phyloP scores from a whole-genome alignment of 1,140 invertebrate genomes.

The Augochlora pura region DNA sequence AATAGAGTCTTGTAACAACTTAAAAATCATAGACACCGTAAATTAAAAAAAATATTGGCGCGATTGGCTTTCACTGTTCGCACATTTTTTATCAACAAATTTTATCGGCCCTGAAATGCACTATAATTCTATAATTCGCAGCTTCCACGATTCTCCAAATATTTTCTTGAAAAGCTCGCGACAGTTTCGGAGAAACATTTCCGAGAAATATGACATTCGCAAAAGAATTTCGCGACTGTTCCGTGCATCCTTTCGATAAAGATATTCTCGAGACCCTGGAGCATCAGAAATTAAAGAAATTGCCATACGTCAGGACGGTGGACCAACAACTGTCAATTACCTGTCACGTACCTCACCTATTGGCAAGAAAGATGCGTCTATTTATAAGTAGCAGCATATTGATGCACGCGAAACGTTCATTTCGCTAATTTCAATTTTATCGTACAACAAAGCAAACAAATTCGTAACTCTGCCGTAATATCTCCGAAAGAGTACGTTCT shows the following conservation, averaged over 20 bases:
- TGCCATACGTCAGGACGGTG: constrained; percentile 6
- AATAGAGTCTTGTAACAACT: no score
- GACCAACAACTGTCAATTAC: constrained; percentile 37
- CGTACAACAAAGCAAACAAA: neutral
- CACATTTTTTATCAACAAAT: no score
- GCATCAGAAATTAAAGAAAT: neutral
- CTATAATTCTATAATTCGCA: no score
- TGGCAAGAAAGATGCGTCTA: constrained; percentile 19
- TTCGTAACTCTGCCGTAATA: no score
- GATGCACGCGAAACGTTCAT: neutral
- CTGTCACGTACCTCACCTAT: constrained; percentile 15
- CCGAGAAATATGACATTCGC: neutral
- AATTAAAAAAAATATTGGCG: no score
- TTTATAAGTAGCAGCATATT: constrained; percentile 4
- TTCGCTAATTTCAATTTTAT: no score
- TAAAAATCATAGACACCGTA: no score
- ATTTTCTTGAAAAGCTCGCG: neutral
- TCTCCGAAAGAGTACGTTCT: no score
- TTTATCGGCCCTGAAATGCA: no score
- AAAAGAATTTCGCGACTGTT: neutral
- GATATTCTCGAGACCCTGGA: neutral
- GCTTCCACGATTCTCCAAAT: no score
- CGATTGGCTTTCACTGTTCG: no score
- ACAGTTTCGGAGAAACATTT: neutral
- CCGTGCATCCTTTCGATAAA: neutral